Conservation (phyloP, 2,797 vertebrate genomes). For the Sebastes glaucus region DNA sequence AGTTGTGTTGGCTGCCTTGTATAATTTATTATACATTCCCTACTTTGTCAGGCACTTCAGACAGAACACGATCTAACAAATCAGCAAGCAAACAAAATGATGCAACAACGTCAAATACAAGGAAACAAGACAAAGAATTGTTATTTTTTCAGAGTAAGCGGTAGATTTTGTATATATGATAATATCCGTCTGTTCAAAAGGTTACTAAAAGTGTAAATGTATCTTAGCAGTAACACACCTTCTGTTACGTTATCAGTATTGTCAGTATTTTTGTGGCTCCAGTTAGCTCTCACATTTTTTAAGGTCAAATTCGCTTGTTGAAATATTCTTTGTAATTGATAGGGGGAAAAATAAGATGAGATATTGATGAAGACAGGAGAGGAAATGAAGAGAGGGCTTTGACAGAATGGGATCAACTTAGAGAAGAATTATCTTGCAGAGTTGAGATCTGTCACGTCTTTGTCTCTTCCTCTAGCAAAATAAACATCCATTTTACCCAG, state of each 20-base stretch:
- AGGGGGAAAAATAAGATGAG: not conserved
- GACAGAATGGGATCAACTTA: constrained; percentile 49
- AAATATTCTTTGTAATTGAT: constrained; percentile 1
- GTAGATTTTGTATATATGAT: not conserved
- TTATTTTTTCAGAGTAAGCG: not conserved
- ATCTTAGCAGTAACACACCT: not conserved
- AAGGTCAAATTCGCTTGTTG: not conserved
- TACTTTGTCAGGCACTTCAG: not conserved
- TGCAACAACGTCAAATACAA: not conserved
- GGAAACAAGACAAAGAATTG: not conserved
- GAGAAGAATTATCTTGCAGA: constrained; percentile 1
- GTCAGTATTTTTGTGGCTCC: not conserved
- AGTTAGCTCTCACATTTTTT: not conserved
- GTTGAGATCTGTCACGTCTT: not conserved
- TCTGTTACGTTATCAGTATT: not conserved
- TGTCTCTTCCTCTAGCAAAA: not conserved
- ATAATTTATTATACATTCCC: not conserved
- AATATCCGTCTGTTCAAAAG: not conserved
- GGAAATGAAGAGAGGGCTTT: constrained; percentile 10
- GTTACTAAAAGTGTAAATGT: no score
- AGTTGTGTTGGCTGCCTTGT: not conserved
- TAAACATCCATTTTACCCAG: not conserved
- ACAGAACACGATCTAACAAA: not conserved
- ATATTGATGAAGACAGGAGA: constrained; percentile 2
- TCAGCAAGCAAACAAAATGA: not conserved